Base-by-base conservation (phyloP, 2,113 vertebrate species). In the Oceanites oceanicus region DNA sequence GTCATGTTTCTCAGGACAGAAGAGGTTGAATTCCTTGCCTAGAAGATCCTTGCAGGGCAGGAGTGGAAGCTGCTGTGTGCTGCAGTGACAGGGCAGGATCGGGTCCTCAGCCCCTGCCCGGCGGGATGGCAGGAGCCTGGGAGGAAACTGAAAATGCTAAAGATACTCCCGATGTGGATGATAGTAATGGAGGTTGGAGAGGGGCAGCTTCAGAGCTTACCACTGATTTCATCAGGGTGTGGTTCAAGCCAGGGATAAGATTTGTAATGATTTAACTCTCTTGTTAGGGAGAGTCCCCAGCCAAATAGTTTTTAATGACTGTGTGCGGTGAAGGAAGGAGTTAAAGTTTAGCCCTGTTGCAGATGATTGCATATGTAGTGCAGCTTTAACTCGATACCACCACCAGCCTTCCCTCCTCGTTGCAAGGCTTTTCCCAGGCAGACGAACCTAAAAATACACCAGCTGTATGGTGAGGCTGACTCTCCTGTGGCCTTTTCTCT, bases 391-490 rank as follows among this genome's bases (percentile, higher is more conserved):
- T 88, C 13, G 1, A 21, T 89, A 87, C 78, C 59, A 82, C 89
- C 67, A 94, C 66, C 77, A 91, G 89, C 84, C 81, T 91, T 92
- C 78, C 70, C 86, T 95, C 82, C 63, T 94, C 86, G 85, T 94
- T 74, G 63, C 45, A 52, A 94, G 95, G 77, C 89, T 97, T 97
- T 95, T 95, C 95, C 91, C 87, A 88, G 84, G 87, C 93, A 95
- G 84, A 70, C 2, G 16, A 92, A 87, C 92, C 91, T 97, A 94
- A 95, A 97, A 97, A 94, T 95, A 96, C 27, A 77, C 42, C 63
- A 66, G 59, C 55, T 93, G 32, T 50, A 27, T 45, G 63, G 83
- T 68, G 52, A 81, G 66, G 75, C 73, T 55, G 70, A 26, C 77
- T 94, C 92, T 95, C 92, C 88, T 78, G 88, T 95, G 92, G 56